Base-by-base conservation (phyloP, 2,797 vertebrate species). In the Miichthys miiuy region DNA sequence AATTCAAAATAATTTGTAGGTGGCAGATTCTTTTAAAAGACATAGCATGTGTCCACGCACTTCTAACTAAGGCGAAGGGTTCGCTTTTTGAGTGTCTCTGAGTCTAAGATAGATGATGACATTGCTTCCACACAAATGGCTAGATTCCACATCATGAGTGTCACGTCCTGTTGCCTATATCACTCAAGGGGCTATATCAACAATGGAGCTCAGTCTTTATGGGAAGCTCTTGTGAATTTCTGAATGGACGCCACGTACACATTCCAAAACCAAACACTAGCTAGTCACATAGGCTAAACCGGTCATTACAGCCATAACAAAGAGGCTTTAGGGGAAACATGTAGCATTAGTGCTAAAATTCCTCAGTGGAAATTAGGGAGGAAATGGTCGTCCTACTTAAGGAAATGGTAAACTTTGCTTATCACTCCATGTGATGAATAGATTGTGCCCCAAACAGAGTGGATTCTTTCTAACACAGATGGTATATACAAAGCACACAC, bases 281-380 rank as follows among this genome's bases (percentile, higher is more conserved):
- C 81, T 63, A 77, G 85, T 93, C 89, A 83, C 86, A 87, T 84
- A 63, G 79, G 86, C 91, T 88, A 72, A 89, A 92, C 84, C 83
- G 83, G 42, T 87, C 89, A 87, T 87, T 87, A 90, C 80, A 94
- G 90, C 89, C 91, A 92, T 91, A 93, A 95, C 94, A 95, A 91
- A 91, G 88, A 89, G 85, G 87, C 85, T 90, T 91, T 87, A 85
- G 82, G 75, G 85, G 92, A 91, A 87, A 92, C 88, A 57, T 77
- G 74, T 78, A 84, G 92, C 89, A 89, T 92, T 94, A 91, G 85
- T 17, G 67, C 74, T 72, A 75, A 85, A 89, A 93, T 91, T 87
- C 85, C 86, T 86, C 72, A 42, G 75, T 91, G 86, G 72, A 91
- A 91, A 86, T 90, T 83, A 73, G 46, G 80, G 75, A 70, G 68